Evolutionary conservation across 2,113 vertebrate genomes (phyloP), one percentile per base, ranked within the genome.

Genomic region (Electrona antarctica): DNA sequence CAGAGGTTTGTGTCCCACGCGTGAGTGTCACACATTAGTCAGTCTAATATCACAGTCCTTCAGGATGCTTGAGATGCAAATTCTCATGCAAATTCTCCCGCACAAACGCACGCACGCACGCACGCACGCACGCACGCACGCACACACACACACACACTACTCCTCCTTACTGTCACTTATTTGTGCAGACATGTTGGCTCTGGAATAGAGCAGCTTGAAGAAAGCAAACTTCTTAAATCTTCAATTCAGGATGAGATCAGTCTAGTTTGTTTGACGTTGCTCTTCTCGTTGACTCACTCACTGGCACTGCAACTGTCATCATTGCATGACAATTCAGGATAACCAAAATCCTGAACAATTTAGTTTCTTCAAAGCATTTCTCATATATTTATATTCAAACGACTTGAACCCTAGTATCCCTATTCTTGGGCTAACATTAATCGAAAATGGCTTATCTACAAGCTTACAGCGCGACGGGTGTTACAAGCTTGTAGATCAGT

Each of bases 11-110:
- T 46, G 13, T 45, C 10, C 33, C 8, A 60, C 45, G 33, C 46
- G 56, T 71, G 48, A 60, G 62, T 9, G 5, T 12, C 62, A 50
- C 1, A 12, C 10, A 41, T 15, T 12, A 49, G 28, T 45, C 46
- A 64, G 70, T 76, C 8, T 28, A 80, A 70, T 71, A 46, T 68
- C 76, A 81, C 70, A 60, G 60, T 67, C 71, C 33, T 61, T 61
- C 33, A 21, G 57, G 79, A 52, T 46, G 21, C 21, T 57, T 55
- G 62, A 51, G 68, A 70, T 67, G 62, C 70, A 60, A 71, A 78
- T 59, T 45, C 4, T 0, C 49, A 56, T 65, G 15, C 74, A n/a
- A n/a, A 57, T 73, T 70, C 64, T 60, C 2, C 3, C 33, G 2
- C 33, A 41, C 3, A 41, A 1, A 41, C 33, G 2, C 33, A 41